Evolutionary conservation across 2,888 invertebrate genomes (phyloP).

Genomic region (Oegoconia quadripuncta): DNA sequence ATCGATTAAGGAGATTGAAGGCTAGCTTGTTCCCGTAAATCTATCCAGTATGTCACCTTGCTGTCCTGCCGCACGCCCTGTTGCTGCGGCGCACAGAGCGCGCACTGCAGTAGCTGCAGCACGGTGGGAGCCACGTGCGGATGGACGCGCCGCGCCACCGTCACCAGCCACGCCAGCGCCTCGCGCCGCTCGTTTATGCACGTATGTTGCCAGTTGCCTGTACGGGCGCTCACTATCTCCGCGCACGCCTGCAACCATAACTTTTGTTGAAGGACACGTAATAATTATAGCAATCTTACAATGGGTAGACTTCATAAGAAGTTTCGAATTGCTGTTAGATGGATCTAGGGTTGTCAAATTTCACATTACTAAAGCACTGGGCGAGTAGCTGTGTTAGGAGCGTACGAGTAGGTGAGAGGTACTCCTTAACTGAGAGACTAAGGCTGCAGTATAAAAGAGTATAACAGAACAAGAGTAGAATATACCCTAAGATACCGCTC

Average conservation of each 20-base stretch:
- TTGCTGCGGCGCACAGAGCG: conserved; percentile 81
- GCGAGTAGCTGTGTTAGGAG: too few species aligned
- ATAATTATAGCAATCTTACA: background rate
- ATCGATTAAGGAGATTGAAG: too few species aligned
- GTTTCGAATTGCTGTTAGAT: too few species aligned
- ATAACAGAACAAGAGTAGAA: too few species aligned
- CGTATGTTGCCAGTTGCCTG: conserved; percentile 97
- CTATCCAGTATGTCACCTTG: conserved; percentile 22
- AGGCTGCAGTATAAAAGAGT: too few species aligned
- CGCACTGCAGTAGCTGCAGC: conserved; percentile 92
- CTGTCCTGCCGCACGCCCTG: conserved; percentile 14
- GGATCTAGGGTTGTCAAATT: too few species aligned
- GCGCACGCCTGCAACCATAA: conserved; percentile 84
- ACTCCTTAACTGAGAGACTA: too few species aligned
- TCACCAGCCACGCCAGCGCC: conserved; percentile 89
- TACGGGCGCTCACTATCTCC: conserved; percentile 94
- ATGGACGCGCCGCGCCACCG: conserved; percentile 91
- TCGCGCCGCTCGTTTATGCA: conserved; percentile 85
- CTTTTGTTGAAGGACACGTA: background rate
- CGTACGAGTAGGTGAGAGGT: too few species aligned
- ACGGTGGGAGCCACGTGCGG: conserved; percentile 95
- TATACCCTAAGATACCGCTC: too few species aligned
- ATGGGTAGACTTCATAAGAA: too few species aligned
- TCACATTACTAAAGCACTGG: too few species aligned
- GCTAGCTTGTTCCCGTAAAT: too few species aligned